Evolutionary conservation across 2,797 vertebrate genomes (phyloP).

Genomic region (Oreortyx pictus): DNA sequence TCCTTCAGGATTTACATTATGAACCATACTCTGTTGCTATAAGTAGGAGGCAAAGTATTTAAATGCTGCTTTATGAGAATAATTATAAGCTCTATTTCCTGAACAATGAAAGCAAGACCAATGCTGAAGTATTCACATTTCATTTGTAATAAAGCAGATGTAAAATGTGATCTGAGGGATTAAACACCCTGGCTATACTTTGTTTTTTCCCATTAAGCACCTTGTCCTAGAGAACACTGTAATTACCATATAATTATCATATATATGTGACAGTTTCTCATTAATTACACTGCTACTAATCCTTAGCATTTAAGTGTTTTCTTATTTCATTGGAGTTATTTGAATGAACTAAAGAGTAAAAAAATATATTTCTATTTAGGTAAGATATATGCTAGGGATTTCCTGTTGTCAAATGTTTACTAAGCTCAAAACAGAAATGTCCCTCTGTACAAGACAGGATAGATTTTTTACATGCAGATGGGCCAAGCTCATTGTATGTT

Average conservation of each 20-base stretch:
- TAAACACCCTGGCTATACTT: conserved; percentile 50
- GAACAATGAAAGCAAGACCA: conserved; percentile 61
- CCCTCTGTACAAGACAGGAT: background rate
- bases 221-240: conserved; percentile 37
- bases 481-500: background rate
- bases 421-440: background rate
- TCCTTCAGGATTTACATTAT: conserved; percentile 37
- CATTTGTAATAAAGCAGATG: conserved; percentile 58
- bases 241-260: conserved; percentile 44
- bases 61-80: conserved; percentile 50
- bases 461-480: background rate
- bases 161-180: conserved; percentile 53
- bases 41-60: conserved; percentile 37
- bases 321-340: background rate
- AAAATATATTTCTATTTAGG: background rate
- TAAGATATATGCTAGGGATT: background rate
- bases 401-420: background rate
- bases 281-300: conserved; percentile 49
- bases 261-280: conserved; percentile 26
- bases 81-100: conserved; percentile 70
- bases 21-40: conserved; percentile 27
- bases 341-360: background rate
- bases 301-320: background rate
- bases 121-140: conserved; percentile 27
- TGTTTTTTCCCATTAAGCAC: conserved; percentile 57